These are phyloP conservation scores for Empidonax traillii DNA, from an alignment of 2,113 vertebrate genomes.

Conservation along the genomic window DNA sequence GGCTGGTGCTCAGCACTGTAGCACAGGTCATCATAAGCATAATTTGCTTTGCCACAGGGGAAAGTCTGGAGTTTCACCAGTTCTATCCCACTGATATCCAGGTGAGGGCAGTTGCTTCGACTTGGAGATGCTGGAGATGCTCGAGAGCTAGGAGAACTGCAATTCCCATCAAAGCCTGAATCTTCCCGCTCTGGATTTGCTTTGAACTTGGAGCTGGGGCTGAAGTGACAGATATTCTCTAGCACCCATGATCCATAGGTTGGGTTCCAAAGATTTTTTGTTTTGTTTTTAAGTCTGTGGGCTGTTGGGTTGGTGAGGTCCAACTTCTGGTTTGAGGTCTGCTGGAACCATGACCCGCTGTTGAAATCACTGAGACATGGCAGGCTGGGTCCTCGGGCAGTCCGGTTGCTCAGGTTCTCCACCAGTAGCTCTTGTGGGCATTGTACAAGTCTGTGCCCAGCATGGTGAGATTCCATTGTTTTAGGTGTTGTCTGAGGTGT, in stretches of 20 bases:
- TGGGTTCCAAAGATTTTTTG: slow-evolving; percentile 92
- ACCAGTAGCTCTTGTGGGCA: slow-evolving; percentile 76
- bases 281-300: slow-evolving; percentile 88
- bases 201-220: slow-evolving; percentile 27
- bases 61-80: slow-evolving; percentile 87
- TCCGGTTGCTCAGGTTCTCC: slow-evolving; percentile 70
- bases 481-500: slow-evolving; percentile 40
- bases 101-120: slow-evolving; percentile 52
- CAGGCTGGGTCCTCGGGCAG: slow-evolving; percentile 69
- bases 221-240: slow-evolving; percentile 76
- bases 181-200: slow-evolving; percentile 69
- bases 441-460: slow-evolving; percentile 44
- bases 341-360: slow-evolving; percentile 37
- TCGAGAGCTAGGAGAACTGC: slow-evolving; percentile 62
- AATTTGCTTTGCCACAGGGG: slow-evolving; percentile 89
- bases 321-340: slow-evolving; percentile 69
- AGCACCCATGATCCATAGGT: slow-evolving; percentile 90
- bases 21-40: slow-evolving; percentile 80
- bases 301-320: slow-evolving; percentile 72
- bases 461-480: background rate
- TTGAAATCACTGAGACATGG: slow-evolving; percentile 36
- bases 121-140: slow-evolving; percentile 66
- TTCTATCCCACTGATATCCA: slow-evolving; percentile 69
- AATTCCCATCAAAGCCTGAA: slow-evolving; percentile 69
- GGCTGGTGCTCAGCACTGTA: slow-evolving; percentile 53